Conservation (phyloP, 2,113 vertebrate genomes). For the Seriola quinqueradiata region DNA sequence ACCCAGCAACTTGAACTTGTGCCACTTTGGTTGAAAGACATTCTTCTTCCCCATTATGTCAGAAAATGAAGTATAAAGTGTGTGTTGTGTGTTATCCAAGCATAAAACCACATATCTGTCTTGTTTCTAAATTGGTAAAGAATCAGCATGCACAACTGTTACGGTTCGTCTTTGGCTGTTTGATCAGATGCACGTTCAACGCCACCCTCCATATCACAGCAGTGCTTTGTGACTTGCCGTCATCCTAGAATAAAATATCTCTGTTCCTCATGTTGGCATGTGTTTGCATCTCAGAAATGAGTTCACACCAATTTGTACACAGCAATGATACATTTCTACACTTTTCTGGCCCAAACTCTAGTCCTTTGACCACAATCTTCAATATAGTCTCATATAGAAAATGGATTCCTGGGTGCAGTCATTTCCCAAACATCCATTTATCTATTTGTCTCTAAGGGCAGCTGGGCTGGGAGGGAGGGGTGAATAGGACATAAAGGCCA, state of each 20-base stretch:
- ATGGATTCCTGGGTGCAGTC: conserved; percentile 15
- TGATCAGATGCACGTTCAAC: conserved; percentile 11
- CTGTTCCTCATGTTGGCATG: background rate
- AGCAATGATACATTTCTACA: conserved; percentile 23
- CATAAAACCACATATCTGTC: background rate
- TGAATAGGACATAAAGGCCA: conserved; percentile 53
- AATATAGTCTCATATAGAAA: conserved; percentile 8
- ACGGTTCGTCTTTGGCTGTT: conserved; percentile 13
- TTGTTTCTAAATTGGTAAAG: background rate
- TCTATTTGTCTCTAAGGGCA: conserved; percentile 43
- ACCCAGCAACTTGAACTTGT: background rate
- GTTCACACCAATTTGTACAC: conserved; percentile 9
- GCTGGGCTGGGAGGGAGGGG: background rate
- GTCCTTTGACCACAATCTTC: conserved; percentile 42
- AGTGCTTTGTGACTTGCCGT: conserved; percentile 14
- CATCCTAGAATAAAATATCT: conserved; percentile 38
- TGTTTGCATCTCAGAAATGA: conserved; percentile 4
- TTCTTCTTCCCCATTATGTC: background rate
- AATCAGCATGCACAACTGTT: conserved; percentile 10
- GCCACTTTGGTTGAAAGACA: background rate
- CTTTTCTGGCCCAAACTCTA: conserved; percentile 18
- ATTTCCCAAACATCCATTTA: conserved; percentile 43
- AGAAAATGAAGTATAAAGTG: background rate
- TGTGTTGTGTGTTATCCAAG: background rate
- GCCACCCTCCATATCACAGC: background rate